phyloP scores from a whole-genome alignment of 2,797 vertebrate genomes.

The Hemitrygon akajei region DNA sequence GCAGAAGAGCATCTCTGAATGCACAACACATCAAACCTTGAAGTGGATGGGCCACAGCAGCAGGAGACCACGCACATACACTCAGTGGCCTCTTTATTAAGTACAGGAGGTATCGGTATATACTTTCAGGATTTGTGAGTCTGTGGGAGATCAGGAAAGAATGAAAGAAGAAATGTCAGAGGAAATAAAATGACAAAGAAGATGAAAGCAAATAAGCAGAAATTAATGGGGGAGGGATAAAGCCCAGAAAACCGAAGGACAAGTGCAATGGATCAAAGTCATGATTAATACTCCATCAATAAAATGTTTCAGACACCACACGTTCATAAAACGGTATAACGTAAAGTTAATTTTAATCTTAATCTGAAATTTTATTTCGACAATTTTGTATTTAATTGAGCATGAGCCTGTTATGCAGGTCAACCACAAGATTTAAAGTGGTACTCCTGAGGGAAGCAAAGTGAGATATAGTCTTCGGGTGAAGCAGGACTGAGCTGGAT shows the following conservation, averaged over 20 bases:
- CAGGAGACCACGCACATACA: too few species aligned
- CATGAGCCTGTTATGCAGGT: not conserved
- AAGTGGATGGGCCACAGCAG: too few species aligned
- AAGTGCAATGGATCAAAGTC: not conserved
- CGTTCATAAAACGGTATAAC: not conserved
- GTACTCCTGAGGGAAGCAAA: not conserved
- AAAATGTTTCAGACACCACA: not conserved
- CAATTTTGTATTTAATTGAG: not conserved
- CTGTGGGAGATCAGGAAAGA: not conserved
- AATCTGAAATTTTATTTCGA: not conserved
- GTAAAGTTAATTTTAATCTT: not conserved
- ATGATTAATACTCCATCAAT: not conserved
- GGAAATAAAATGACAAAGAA: not conserved
- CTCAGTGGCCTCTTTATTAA: too few species aligned
- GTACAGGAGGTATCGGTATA: too few species aligned
- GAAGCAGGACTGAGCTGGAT: not conserved
- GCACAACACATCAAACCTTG: too few species aligned
- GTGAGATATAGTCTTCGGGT: not conserved
- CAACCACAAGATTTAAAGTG: not conserved
- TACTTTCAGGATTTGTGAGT: not conserved
- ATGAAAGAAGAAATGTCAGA: not conserved
- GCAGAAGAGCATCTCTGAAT: too few species aligned
- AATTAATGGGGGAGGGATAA: not conserved
- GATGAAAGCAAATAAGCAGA: not conserved
- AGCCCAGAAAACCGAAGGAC: not conserved